Conservation (phyloP, 2,113 vertebrate genomes). For the Pelodiscus sinensis region DNA sequence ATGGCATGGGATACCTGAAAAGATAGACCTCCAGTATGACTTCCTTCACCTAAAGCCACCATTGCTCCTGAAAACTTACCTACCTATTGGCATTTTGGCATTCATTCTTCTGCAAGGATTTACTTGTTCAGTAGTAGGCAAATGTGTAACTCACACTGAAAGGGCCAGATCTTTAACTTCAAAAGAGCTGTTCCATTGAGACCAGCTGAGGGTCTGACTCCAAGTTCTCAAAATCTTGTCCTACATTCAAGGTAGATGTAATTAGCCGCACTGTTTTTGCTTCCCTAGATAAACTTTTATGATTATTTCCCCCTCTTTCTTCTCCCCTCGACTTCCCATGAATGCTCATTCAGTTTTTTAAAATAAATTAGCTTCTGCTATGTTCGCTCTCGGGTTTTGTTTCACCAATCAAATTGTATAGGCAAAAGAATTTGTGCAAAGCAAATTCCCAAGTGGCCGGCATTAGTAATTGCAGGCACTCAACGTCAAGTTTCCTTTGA, state of each 20-base stretch:
- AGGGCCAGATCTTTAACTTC: not conserved
- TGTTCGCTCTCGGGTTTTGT: slow-evolving; percentile 1
- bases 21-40: fast-evolving
- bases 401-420: not conserved
- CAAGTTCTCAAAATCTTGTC: not conserved
- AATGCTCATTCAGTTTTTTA: not conserved
- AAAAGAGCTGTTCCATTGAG: not conserved
- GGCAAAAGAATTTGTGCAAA: not conserved
- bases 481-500: not conserved
- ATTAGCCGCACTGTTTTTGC: not conserved
- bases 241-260: not conserved
- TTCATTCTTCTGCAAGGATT: not conserved
- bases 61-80: not conserved
- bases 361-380: not conserved
- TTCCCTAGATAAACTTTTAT: not conserved
- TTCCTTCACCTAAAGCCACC: not conserved
- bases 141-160: fast-evolving
- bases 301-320: not conserved
- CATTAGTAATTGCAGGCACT: not conserved
- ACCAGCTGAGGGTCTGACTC: not conserved
- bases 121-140: not conserved
- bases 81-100: not conserved
- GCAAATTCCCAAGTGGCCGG: not conserved
- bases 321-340: not conserved
- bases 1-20: not conserved